Percentiles rank a stretch among this genome's conserved stretches.
Evolutionary conservation across 2,888 invertebrate species (phyloP).

Genomic region (Agrotis exclamationis): DNA sequence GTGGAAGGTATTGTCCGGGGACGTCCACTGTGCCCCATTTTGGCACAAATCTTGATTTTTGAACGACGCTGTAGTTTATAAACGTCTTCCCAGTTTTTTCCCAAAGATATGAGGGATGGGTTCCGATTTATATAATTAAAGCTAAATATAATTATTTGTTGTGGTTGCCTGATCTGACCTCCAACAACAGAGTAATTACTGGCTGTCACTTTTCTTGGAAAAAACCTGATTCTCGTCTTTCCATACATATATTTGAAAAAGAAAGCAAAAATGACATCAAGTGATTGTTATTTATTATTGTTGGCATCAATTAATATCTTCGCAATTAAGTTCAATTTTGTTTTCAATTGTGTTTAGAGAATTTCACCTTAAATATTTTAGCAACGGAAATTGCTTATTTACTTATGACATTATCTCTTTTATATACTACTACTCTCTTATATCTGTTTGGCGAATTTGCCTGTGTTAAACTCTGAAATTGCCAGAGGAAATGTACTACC

Average conservation of each 20-base stretch:
- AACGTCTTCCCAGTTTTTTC: not conserved
- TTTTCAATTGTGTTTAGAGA: not conserved
- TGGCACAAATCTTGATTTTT: not conserved
- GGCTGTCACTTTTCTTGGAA: not conserved
- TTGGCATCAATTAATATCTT: slow-evolving; percentile 1
- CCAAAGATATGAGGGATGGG: not conserved
- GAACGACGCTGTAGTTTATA: not conserved
- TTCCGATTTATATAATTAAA: too few relatives aligned
- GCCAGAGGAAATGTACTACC: too few relatives aligned
- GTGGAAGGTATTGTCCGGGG: not conserved
- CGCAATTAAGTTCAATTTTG: slow-evolving; percentile 14
- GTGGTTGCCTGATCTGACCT: too few relatives aligned
- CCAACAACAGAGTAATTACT: not conserved
- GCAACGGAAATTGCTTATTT: not conserved
- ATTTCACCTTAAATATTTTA: slow-evolving; percentile 12
- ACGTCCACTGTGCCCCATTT: not conserved
- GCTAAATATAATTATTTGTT: too few relatives aligned
- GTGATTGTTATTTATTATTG: slow-evolving; percentile 19
- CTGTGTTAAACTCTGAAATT: too few relatives aligned
- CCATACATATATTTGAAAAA: not conserved
- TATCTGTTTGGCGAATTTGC: too few relatives aligned
- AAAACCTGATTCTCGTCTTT: not conserved
- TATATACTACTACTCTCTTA: too few relatives aligned
- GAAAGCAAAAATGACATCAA: not conserved
- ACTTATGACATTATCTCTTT: too few relatives aligned